A percentile compares a stretch with the other conserved stretches of the same genome.
Conservation (phyloP, 92 coral and sea anemone species). For the Paragorgia papillata region DNA sequence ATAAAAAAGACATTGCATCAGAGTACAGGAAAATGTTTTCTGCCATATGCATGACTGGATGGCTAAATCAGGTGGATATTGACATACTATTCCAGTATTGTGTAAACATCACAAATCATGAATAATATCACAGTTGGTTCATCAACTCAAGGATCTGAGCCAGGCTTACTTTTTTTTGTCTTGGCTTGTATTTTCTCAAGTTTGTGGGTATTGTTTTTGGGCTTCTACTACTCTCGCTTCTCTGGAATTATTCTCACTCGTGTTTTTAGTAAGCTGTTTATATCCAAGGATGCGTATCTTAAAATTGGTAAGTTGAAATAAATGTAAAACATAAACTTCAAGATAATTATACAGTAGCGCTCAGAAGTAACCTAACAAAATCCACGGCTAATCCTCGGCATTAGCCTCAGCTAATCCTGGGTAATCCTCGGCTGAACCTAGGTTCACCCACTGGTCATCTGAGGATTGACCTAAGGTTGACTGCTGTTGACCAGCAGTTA, state of each 20-base stretch:
- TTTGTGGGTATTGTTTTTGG: constrained; percentile 87
- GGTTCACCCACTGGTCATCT: no score
- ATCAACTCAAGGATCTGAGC: constrained; percentile 10
- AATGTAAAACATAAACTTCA: not conserved
- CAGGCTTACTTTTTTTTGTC: constrained; percentile 70
- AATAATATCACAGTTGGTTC: not conserved
- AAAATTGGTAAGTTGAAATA: constrained; percentile 86
- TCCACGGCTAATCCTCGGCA: no score
- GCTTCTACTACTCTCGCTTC: constrained; percentile 86
- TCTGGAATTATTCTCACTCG: constrained; percentile 79
- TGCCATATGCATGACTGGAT: not conserved
- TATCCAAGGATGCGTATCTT: constrained; percentile 78
- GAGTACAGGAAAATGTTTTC: no score
- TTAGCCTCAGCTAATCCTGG: no score
- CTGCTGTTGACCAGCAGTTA: no score
- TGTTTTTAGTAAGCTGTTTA: constrained; percentile 73
- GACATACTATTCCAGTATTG: no score
- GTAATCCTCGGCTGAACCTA: no score
- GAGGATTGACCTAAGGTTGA: no score
- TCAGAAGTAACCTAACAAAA: no score
- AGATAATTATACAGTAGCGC: no score
- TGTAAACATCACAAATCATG: constrained; percentile 1
- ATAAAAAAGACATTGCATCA: no score
- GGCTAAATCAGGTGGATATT: not conserved
- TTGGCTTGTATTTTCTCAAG: constrained; percentile 75